Evolutionary conservation across 1,140 invertebrate species (phyloP), one percentile per base, ranked within the genome.

Genomic region (Trigoniulus corallinus): DNA sequence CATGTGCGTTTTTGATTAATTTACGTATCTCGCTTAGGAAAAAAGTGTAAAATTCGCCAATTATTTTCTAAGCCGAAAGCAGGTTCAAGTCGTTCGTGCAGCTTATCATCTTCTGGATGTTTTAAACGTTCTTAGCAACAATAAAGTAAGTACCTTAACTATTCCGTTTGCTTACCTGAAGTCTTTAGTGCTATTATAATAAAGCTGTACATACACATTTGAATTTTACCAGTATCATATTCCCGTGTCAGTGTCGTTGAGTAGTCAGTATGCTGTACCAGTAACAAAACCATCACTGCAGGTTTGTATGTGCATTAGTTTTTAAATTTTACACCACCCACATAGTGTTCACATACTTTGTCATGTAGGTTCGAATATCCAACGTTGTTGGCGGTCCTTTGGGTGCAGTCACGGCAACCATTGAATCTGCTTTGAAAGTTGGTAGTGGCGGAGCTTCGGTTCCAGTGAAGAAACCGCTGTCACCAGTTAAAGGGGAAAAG

Each of bases 41-140:
- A 91, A 95, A 69, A 78, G 79, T 20, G 74, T 86, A 7, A 96
- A 96, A 70, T 83, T 97, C 57, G 79, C 81, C 15, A 88, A 87
- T 64, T 97, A 96, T 70, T 77, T 96, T 56, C 67, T 94, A 37
- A 87, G 82, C n/a, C 75, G 92, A 27, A 79, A 82, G 58, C 88
- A 85, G 46, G 88, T 95, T 2, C 87, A 87, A 62, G 79, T 83
- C 23, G 70, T 81, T 0, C 85, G 85, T 63, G 87, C 87, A 26
- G 83, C 81, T 12, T 77, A 79, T 39, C 74, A 80, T 50, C 71
- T 96, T 21, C 64, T 93, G 1, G 82, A 88, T 52, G 82, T 83
- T 0, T 68, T 92, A n/a, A 74, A 75, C 53, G 71, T 73, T 25
- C 69, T 88, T 12, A 75, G 80, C 15, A 70, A 66, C 1, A 82